Base-by-base conservation (phyloP, 2,888 invertebrate species). In the Aradus depressus region DNA sequence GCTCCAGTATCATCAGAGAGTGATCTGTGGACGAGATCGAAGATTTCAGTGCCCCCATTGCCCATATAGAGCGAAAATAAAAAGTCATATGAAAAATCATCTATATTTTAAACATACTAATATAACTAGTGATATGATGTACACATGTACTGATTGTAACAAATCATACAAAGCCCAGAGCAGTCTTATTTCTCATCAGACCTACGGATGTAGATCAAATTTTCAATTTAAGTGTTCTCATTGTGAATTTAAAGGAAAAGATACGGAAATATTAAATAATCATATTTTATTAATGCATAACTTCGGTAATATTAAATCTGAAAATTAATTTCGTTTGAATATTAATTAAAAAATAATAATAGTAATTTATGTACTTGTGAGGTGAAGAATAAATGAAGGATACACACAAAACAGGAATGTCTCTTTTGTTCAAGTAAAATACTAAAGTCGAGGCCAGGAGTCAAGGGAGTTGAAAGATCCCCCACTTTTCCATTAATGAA, bases 151-250 rank as follows among this genome's bases (percentile, higher is more conserved):
- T 18, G 19, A 2, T 14, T 51, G 51, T 25, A 28, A 22, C n/a
- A 42, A 34, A 21, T 21, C 23, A 19, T 51, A 51, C 38, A 44
- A 22, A 10, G 14, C 18, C 23, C n/a, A 14, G 14, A 18, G 25
- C 14, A 34, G 43, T 43, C 28, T 56, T 5, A 50, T 50, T 53
- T 55, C 48, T 8, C 68, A 68, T 53, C 55, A 68, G 12, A 63
- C 65, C 8, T 50, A 48, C 66, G 70, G 70, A 53, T 71, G 70
- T 59, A 69, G 70, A 26, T 68, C 69, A 59, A 68, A 68, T 50
- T 70, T 51, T 3, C 14, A 38, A 8, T 55, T 54, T 37, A 23
- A 8, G n/a, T 57, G 57, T 19, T 39, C 44, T 3, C 26, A 44
- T 39, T 57, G 57, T 21, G 28, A 47, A 14, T 45, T 55, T 42